phyloP scores from a whole-genome alignment of 2,888 invertebrate species.

The Gasteruption jaculator region DNA sequence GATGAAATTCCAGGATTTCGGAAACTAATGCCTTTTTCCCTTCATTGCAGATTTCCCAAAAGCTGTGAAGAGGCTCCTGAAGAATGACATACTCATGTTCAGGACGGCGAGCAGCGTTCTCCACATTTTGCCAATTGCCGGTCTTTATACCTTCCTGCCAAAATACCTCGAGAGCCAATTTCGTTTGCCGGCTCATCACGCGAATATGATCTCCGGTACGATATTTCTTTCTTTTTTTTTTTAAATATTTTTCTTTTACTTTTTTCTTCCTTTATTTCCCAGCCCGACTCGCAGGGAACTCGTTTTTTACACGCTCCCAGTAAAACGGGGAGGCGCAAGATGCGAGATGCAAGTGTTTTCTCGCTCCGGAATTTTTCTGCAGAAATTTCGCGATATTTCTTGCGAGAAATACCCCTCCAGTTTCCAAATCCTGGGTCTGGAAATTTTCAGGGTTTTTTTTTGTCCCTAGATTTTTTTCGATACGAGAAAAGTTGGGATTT shows the following conservation, averaged over 20 bases:
- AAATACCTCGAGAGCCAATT: conserved; percentile 93
- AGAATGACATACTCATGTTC: conserved; percentile 88
- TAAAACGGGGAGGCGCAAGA: too few relatives aligned
- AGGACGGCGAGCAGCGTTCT: conserved; percentile 87
- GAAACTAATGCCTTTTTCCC: too few relatives aligned
- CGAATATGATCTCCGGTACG: conserved; percentile 87
- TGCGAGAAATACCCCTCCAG: too few relatives aligned
- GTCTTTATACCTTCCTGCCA: conserved; percentile 87
- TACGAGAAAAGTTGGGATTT: too few relatives aligned
- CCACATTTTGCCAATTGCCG: conserved; percentile 86
- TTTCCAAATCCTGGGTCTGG: too few relatives aligned
- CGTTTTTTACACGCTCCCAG: too few relatives aligned
- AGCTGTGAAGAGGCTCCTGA: conserved; percentile 74
- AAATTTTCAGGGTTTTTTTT: too few relatives aligned
- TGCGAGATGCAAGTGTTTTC: too few relatives aligned
- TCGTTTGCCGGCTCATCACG: conserved; percentile 80
- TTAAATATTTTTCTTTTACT: background rate
- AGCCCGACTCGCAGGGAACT: background rate
- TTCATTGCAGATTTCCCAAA: conserved; percentile 70
- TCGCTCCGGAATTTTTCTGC: too few relatives aligned
- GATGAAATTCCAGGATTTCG: too few relatives aligned
- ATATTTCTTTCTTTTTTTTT: conserved; percentile 6
- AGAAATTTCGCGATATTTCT: too few relatives aligned
- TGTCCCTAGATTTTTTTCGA: too few relatives aligned
- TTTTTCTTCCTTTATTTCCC: conserved; percentile 6